Base-by-base conservation (phyloP, 2,797 vertebrate genomes). In the Lithobates pipiens region DNA sequence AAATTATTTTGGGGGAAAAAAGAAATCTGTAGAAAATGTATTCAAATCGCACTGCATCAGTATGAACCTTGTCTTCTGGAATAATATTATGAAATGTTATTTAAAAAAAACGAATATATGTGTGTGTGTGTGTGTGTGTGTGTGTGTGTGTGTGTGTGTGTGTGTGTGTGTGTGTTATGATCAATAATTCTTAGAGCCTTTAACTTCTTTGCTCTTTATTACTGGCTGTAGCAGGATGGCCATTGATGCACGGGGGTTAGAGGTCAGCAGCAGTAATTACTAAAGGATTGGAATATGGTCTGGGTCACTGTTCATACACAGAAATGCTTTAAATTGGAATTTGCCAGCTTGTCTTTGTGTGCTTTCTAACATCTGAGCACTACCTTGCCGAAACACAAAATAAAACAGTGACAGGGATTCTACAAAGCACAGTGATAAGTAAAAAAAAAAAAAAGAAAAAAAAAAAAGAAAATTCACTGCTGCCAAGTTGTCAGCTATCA, bases 401-500 rank as follows among this genome's bases (percentile, higher is more conserved):
- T 70, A 79, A 68, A 50, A 75, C 54, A 70, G 54, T 70, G 71
- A 85, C 84, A 85, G 46, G 29, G 63, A 75, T 81, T 76, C 34
- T 69, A 23, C 10, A 80, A 42, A 70, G 71, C 50, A 65, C 10
- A 34, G 68, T 42, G 73, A 81, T 86, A 82, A 76, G 39, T 76
- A 76, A 80, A 71, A 15, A 63, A 82, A 25, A 77, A 44, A 76
- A 63, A n/a, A 77, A 71, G n/a, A 82, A 25, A 77, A 44, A 76
- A 63, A 18, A 77, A n/a, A 72, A 42, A 61, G 25, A 71, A 82
- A 25, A 77, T 71, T 27, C 36, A 73, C 21, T 68, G 50, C 63
- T 82, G 78, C 71, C 78, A 86, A 68, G 65, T 34, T 82, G 85
- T 80, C 77, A 85, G 78, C 50, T 63, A 76, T 77, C 85, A 77